These are phyloP conservation scores for Callipepla californica DNA, from an alignment of 2,113 vertebrate species.

Conservation along the genomic window DNA sequence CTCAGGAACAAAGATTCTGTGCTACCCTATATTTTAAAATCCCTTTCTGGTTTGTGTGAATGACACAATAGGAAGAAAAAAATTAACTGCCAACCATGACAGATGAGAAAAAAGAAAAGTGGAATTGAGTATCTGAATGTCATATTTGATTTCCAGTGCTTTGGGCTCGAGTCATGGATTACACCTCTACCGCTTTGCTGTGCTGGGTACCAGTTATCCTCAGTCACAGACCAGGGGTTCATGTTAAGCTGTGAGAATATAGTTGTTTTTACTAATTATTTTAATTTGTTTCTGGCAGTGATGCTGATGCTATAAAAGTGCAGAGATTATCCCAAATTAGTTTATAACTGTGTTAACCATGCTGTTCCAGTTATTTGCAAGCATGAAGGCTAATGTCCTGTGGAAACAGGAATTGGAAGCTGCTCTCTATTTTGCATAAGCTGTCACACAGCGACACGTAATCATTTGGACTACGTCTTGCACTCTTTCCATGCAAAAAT, in stretches of 20 bases:
- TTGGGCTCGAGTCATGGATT: not conserved
- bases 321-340: not conserved
- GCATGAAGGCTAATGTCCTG: not conserved
- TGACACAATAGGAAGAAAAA: not conserved
- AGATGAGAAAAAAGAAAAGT: not conserved
- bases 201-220: not conserved
- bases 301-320: not conserved
- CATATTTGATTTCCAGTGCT: not conserved
- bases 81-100: not conserved
- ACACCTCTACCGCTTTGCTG: not conserved
- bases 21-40: not conserved
- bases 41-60: not conserved
- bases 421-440: not conserved
- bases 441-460: not conserved
- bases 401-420: slow-evolving; percentile 4
- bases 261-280: not conserved
- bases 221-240: not conserved
- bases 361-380: not conserved
- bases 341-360: not conserved
- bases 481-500: not conserved
- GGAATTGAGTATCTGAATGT: not conserved
- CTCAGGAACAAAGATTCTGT: not conserved
- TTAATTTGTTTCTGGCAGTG: not conserved
- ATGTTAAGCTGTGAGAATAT: not conserved
- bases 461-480: not conserved